Evolutionary conservation across 2,888 invertebrate genomes (phyloP).

Genomic region (Nomada hirtipes): DNA sequence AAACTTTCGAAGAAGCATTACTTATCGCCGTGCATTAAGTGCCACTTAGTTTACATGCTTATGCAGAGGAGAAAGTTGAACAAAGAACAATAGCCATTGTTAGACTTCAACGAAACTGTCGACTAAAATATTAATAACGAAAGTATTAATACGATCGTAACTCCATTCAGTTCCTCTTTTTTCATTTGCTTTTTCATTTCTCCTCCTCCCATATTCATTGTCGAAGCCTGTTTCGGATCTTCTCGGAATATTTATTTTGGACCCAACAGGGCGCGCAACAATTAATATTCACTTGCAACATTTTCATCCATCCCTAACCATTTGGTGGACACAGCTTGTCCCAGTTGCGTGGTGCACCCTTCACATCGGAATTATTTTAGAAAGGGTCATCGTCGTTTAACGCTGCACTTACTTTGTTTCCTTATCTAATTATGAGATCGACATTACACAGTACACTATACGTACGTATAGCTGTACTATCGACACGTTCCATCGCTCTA

Average conservation of each 20-base stretch:
- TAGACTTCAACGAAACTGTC: neutral
- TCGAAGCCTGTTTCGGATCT: no score
- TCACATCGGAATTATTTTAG: neutral
- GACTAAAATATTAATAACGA: neutral
- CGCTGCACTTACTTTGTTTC: neutral
- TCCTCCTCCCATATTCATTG: no score
- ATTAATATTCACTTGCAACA: no score
- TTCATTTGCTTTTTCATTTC: no score
- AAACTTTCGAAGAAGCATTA: slow-evolving; percentile 39
- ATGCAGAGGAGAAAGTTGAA: slow-evolving; percentile 13
- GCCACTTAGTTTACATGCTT: slow-evolving; percentile 18
- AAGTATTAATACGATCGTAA: neutral
- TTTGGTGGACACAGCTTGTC: no score
- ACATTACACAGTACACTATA: neutral
- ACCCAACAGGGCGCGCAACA: no score
- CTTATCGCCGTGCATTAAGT: slow-evolving; percentile 35
- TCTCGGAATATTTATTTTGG: no score
- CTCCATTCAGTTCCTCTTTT: no score
- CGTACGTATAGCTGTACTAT: neutral
- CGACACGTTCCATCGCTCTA: slow-evolving; percentile 14
- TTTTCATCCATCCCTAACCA: no score
- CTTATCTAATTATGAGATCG: slow-evolving; percentile 8
- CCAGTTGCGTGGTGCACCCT: neutral
- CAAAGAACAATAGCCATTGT: neutral
- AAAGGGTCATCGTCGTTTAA: neutral